Evolutionary conservation across 2,888 invertebrate genomes (phyloP).

Genomic region (Latrodectus elegans): DNA sequence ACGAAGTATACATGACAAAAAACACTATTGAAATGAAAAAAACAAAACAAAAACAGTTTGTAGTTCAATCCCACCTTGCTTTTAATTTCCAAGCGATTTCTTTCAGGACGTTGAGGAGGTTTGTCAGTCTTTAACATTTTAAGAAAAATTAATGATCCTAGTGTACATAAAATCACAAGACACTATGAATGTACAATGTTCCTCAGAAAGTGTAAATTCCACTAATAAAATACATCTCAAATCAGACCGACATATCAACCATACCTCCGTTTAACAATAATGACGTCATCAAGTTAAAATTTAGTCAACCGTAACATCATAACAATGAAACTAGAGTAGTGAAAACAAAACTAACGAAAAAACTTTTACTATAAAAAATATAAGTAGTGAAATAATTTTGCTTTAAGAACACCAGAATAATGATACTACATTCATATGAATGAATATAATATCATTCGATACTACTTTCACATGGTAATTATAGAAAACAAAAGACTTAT

Average conservation of each 20-base stretch:
- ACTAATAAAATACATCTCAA: neutral
- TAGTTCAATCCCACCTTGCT: slow-evolving; percentile 56
- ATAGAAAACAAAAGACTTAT: too few relatives aligned
- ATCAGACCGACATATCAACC: slow-evolving; percentile 47
- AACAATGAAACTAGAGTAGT: neutral
- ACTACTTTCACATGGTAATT: too few relatives aligned
- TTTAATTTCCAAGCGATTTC: slow-evolving; percentile 50
- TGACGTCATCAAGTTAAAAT: slow-evolving; percentile 67
- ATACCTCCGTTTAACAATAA: slow-evolving; percentile 54
- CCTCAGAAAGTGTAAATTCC: neutral
- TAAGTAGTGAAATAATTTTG: too few relatives aligned
- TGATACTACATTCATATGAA: too few relatives aligned
- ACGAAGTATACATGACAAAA: neutral
- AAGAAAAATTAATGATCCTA: neutral
- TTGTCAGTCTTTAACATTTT: slow-evolving; percentile 47
- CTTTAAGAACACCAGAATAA: too few relatives aligned
- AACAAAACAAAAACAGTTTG: slow-evolving; percentile 6
- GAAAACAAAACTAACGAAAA: neutral
- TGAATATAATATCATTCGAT: too few relatives aligned
- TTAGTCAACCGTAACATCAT: slow-evolving; percentile 54
- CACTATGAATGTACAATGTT: too few relatives aligned
- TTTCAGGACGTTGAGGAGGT: slow-evolving; percentile 17
- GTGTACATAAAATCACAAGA: neutral
- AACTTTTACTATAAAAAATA: too few relatives aligned
- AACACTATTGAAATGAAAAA: neutral